Evolutionary conservation across 2,797 vertebrate species (phyloP).

Genomic region (Phaenicophaeus curvirostris): DNA sequence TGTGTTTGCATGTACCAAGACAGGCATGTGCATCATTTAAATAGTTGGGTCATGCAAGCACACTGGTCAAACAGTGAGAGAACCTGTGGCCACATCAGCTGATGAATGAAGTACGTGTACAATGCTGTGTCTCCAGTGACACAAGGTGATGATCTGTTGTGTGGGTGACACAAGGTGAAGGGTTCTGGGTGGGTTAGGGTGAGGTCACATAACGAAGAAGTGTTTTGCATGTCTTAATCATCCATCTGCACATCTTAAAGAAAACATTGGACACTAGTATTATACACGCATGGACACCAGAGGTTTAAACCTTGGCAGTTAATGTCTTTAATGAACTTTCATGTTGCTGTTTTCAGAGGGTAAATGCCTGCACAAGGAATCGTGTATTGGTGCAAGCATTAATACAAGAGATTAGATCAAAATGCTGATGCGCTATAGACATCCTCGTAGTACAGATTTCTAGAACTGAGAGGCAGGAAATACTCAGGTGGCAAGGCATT

Average conservation of each 20-base stretch:
- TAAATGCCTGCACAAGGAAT: background rate
- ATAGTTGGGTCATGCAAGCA: background rate
- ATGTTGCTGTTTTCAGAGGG: background rate
- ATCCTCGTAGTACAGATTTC: background rate
- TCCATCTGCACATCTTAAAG: background rate
- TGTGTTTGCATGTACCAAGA: background rate
- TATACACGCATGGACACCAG: background rate
- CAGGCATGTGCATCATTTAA: accelerated
- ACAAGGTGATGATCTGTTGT: background rate
- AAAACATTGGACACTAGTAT: background rate
- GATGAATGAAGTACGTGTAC: background rate
- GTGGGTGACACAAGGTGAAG: background rate
- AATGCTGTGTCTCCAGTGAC: background rate
- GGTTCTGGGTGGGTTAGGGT: background rate
- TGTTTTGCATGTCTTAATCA: background rate
- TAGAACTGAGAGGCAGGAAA: background rate
- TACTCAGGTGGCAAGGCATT: background rate
- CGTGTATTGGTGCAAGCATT: background rate
- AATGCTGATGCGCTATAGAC: background rate
- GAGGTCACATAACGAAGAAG: background rate
- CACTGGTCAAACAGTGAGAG: background rate
- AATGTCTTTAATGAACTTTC: background rate
- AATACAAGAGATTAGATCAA: background rate
- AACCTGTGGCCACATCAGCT: background rate
- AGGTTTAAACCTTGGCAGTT: background rate